Evolutionary conservation across 2,888 invertebrate genomes (phyloP).

Genomic region (Mesorhabditis spiculigera): DNA sequence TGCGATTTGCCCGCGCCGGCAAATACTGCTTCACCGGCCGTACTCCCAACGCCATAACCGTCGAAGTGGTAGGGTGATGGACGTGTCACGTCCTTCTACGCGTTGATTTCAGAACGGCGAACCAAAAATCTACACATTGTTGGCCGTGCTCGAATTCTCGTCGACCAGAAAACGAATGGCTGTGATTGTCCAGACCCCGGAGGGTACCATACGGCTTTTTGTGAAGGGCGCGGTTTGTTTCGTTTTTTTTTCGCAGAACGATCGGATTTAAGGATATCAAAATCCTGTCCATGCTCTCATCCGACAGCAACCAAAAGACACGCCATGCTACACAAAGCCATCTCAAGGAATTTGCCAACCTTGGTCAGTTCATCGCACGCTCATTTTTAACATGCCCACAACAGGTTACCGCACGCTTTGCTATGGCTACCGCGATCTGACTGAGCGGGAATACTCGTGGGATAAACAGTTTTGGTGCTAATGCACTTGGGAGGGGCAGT

Average conservation of each 20-base stretch:
- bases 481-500: too few relatives aligned
- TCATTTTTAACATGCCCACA: not conserved
- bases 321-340: conserved; percentile 63
- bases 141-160: conserved; percentile 89
- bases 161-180: conserved; percentile 87
- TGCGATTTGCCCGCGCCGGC: conserved; percentile 80
- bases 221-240: conserved; percentile 72
- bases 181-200: conserved; percentile 78
- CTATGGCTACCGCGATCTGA: conserved; percentile 79
- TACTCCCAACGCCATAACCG: conserved; percentile 74
- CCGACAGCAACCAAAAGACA: not conserved
- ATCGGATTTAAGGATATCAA: conserved; percentile 13
- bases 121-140: conserved; percentile 72
- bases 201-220: conserved; percentile 68
- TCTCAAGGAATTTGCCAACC: conserved; percentile 69
- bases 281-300: conserved; percentile 5
- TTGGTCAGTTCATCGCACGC: not conserved
- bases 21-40: conserved; percentile 86
- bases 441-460: conserved; percentile 69
- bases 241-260: not conserved
- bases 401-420: conserved; percentile 79
- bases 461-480: not conserved
- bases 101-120: conserved; percentile 66
- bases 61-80: conserved; percentile 4
- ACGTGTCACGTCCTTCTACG: not conserved